Conservation (phyloP, 2,888 invertebrate genomes). For the Parnassius glacialis region DNA sequence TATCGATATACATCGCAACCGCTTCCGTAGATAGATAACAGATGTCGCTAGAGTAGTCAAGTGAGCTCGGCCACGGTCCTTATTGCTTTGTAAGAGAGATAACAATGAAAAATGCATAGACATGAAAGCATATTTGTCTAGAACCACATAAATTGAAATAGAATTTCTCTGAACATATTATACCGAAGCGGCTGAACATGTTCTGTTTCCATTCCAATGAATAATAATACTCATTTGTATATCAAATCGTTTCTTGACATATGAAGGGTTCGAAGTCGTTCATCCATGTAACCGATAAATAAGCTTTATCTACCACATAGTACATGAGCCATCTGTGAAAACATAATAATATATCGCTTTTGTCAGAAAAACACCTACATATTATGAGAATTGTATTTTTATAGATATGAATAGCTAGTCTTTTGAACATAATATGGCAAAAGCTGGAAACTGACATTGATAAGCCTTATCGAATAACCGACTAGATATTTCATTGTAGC, state of each 20-base stretch:
- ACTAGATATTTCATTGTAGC: constrained; percentile 6
- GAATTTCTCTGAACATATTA: constrained; percentile 42
- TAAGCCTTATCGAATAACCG: constrained; percentile 11
- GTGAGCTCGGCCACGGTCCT: too few relatives aligned
- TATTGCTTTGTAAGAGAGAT: too few relatives aligned
- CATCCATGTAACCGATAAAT: constrained; percentile 63
- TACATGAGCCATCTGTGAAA: constrained; percentile 31
- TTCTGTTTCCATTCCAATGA: constrained; percentile 55
- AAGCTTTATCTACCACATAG: constrained; percentile 54
- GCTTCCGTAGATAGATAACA: too few relatives aligned
- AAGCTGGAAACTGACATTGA: constrained; percentile 2
- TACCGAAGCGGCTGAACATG: constrained; percentile 50
- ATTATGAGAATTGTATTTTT: constrained; percentile 38
- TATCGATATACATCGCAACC: too few relatives aligned
- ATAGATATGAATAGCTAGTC: constrained; percentile 14
- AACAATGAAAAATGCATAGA: not conserved
- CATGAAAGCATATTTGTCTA: constrained; percentile 6
- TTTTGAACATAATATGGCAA: constrained; percentile 18
- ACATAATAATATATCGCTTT: constrained; percentile 44
- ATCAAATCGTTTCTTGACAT: constrained; percentile 40
- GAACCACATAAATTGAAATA: constrained; percentile 32
- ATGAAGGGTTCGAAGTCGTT: constrained; percentile 48
- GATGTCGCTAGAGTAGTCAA: too few relatives aligned
- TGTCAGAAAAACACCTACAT: constrained; percentile 44
- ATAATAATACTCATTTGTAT: constrained; percentile 43